phyloP scores from a whole-genome alignment of 2,888 invertebrate genomes.

The Phlogophora meticulosa region DNA sequence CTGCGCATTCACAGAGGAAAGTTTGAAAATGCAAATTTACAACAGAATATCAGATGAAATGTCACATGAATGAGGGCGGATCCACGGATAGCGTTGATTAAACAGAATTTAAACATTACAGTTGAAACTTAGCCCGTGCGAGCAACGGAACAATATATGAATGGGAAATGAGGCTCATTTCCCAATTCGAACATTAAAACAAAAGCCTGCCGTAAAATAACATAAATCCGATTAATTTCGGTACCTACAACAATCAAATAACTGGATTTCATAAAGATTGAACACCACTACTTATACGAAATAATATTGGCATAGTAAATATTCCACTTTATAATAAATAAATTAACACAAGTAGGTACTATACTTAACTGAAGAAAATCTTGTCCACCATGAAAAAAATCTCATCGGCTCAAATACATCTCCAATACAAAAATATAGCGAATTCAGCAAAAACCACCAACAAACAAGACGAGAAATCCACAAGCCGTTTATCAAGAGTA shows the following conservation, averaged over 20 bases:
- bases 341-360: not conserved
- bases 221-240: constrained; percentile 26
- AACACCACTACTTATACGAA: not conserved
- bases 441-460: constrained; percentile 41
- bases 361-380: too few species aligned
- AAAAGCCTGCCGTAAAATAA: constrained; percentile 37
- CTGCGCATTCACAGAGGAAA: constrained; percentile 16
- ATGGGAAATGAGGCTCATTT: constrained; percentile 45
- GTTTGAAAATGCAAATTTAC: constrained; percentile 38
- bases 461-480: constrained; percentile 52
- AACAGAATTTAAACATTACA: constrained; percentile 51
- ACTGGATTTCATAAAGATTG: not conserved
- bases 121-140: constrained; percentile 44
- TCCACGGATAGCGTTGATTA: constrained; percentile 52
- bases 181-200: constrained; percentile 39
- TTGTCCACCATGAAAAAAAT: not conserved
- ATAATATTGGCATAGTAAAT: not conserved
- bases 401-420: constrained; percentile 3
- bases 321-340: not conserved
- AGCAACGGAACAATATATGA: constrained; percentile 30
- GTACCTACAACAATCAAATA: constrained; percentile 2
- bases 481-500: constrained; percentile 73
- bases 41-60: constrained; percentile 50
- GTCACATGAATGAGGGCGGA: constrained; percentile 45
- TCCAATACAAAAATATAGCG: constrained; percentile 25